Evolutionary conservation across 1,140 invertebrate species (phyloP).

Genomic region (Stegodyphus dumicola): DNA sequence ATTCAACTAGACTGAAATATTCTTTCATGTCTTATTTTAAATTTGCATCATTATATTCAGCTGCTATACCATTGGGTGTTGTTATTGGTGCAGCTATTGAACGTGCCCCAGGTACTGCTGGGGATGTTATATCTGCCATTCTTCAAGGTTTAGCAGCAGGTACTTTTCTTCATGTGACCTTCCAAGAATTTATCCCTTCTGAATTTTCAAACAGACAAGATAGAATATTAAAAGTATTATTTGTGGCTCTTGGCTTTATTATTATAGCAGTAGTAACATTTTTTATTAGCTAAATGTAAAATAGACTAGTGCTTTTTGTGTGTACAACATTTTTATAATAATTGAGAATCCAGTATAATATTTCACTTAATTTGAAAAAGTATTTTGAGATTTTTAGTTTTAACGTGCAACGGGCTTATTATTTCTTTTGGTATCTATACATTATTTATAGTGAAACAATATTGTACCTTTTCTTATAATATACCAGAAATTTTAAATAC

Average conservation of each 20-base stretch:
- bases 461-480: too few relatives aligned
- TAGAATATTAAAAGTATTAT: constrained; percentile 51
- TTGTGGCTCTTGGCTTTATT: constrained; percentile 44
- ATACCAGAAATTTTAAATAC: too few relatives aligned
- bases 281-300: constrained; percentile 24
- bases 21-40: constrained; percentile 63
- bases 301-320: too few relatives aligned
- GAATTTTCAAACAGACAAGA: constrained; percentile 64
- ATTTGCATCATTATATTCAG: constrained; percentile 66
- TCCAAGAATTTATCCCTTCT: constrained; percentile 67
- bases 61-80: constrained; percentile 69
- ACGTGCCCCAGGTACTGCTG: constrained; percentile 63
- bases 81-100: constrained; percentile 66
- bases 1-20: constrained; percentile 65
- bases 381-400: too few relatives aligned
- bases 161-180: constrained; percentile 69
- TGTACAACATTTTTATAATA: too few relatives aligned
- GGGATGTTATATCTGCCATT: constrained; percentile 65
- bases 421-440: too few relatives aligned
- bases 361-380: too few relatives aligned
- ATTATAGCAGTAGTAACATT: constrained; percentile 36
- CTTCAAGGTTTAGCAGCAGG: constrained; percentile 69
- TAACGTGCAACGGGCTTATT: too few relatives aligned
- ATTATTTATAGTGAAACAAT: too few relatives aligned
- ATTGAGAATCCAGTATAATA: too few relatives aligned